phyloP scores from a whole-genome alignment of 2,797 vertebrate species.

The Helarctos malayanus region DNA sequence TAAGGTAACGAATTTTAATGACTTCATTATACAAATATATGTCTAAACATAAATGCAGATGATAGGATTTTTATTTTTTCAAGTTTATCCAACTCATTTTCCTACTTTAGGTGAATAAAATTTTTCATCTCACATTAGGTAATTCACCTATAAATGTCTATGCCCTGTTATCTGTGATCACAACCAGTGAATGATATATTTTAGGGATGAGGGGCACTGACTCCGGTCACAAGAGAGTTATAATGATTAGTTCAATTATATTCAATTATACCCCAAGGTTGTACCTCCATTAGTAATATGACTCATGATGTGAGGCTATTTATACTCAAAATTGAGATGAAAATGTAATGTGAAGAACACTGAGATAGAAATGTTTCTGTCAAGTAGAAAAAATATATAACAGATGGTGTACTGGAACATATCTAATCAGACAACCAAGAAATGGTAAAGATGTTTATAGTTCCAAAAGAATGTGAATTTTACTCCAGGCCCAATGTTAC shows the following conservation, averaged over 20 bases:
- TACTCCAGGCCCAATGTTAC: neutral
- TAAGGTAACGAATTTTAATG: conserved; percentile 34
- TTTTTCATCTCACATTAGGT: neutral
- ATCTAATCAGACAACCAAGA: neutral
- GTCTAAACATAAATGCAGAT: conserved; percentile 39
- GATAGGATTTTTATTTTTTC: conserved; percentile 33
- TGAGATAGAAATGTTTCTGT: conserved; percentile 14
- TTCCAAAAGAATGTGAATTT: neutral
- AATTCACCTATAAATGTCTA: conserved; percentile 49
- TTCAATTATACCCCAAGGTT: conserved; percentile 34
- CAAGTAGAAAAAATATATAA: neutral
- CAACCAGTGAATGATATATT: conserved; percentile 24
- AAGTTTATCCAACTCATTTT: conserved; percentile 46
- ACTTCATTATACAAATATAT: neutral
- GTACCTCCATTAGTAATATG: neutral
- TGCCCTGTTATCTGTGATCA: neutral
- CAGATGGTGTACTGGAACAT: neutral
- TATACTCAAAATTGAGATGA: conserved; percentile 58
- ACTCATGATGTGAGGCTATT: conserved; percentile 12
- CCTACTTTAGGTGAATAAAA: conserved; percentile 43
- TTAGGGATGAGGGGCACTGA: neutral
- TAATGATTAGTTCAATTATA: conserved; percentile 39
- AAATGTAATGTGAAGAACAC: conserved; percentile 14
- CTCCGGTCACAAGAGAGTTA: neutral
- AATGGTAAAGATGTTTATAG: neutral